Conservation (phyloP, 2,797 vertebrate genomes). For the Poecilia velifera region DNA sequence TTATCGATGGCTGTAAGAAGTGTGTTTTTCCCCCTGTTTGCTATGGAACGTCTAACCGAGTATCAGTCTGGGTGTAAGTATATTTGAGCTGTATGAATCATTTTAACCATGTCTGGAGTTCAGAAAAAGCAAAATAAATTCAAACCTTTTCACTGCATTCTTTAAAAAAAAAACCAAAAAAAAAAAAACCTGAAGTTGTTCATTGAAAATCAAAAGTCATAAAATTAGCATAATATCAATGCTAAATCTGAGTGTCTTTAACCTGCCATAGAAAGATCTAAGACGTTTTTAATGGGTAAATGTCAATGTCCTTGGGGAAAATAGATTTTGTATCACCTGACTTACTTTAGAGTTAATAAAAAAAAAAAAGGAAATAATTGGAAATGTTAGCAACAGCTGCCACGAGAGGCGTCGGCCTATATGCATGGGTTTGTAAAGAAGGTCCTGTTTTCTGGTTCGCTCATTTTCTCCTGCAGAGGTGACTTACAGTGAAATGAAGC, state of each 20-base stretch:
- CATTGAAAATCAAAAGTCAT: not conserved
- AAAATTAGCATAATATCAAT: not conserved
- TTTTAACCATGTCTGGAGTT: not conserved
- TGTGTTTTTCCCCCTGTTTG: not conserved
- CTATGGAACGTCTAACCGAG: not conserved
- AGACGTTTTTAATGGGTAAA: not conserved
- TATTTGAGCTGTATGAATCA: not conserved
- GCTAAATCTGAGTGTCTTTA: not conserved
- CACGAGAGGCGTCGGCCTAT: not conserved
- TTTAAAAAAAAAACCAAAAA: not conserved
- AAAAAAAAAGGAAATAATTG: not conserved
- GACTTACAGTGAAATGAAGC: constrained; percentile 63
- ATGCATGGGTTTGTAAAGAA: not conserved
- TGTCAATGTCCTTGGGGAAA: not conserved
- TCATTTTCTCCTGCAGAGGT: constrained; percentile 28
- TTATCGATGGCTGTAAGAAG: not conserved
- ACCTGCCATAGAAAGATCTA: not conserved
- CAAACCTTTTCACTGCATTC: not conserved
- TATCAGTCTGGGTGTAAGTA: not conserved
- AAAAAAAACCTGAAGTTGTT: not conserved
- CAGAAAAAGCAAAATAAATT: not conserved
- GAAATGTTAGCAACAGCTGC: constrained; percentile 4
- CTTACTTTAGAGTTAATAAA: not conserved
- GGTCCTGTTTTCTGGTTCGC: not conserved
- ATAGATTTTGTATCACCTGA: not conserved